Evolutionary conservation across 2,888 invertebrate genomes (phyloP), one percentile per base, ranked within the genome.

Genomic region (Leucophenga maculata): DNA sequence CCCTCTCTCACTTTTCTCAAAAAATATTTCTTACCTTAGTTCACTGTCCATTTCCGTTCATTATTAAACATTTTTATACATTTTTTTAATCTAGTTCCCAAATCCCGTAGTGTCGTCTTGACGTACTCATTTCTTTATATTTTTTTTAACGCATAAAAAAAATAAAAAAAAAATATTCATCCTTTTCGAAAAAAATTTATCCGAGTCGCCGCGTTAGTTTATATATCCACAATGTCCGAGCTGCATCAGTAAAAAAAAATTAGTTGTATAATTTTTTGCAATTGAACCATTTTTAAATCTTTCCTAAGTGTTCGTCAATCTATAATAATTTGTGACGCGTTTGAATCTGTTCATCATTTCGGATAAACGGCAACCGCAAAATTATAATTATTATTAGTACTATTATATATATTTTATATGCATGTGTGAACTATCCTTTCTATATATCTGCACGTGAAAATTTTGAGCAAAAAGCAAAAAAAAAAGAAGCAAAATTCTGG

Each of bases 351-450:
- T 1, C n/a, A 50, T 1, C 6, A 14, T 64, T 64, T 64, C 46
- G 62, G 48, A 64, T 64, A 64, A 64, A 59, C 26, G 4, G 13
- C 4, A 60, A 64, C 46, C 20, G 62, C 62, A 39, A 64, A 64
- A 64, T 46, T 64, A 3, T 64, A 26, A 18, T 14, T 50, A 16
- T 50, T 50, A 50, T 80, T 70, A 80, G 69, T 81, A 73, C 78
- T 74, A 70, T 77, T 71, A 74, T 82, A 78, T 78, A 59, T 60
- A 74, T 75, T 73, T 44, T 32, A 46, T 48, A 46, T 20, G 48
- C 18, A 70, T 70, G 18, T 32, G 67, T 50, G 70, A 44, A 70
- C 13, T 39, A 39, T 39, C 8, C 11, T 11, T 6, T 39, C 39
- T 39, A 39, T 39, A 6, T 39, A 6, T 39, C 39, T 39, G 39